Base-by-base conservation (phyloP, 2,888 invertebrate species). In the Spicauda simplicius region DNA sequence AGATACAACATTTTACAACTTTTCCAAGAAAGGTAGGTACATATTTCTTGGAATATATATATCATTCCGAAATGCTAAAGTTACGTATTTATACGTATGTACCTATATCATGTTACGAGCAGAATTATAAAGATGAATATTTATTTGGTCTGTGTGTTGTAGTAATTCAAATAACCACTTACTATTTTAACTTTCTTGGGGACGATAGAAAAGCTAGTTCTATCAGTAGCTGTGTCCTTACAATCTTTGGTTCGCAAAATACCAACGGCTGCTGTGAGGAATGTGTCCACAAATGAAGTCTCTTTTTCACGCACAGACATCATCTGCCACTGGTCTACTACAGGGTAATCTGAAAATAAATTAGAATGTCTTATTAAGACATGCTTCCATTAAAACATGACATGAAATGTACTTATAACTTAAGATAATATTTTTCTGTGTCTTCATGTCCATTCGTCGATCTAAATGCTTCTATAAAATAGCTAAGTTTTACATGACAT, bases 301-400 rank as follows among this genome's bases (percentile, higher is more conserved):
- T 97, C 97, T 81, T 97, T 97, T 80, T 97, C 97, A 59, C 96
- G 95, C 18, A 97, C 96, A 55, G 94, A 94, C 90, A 97, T 96
- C 82, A 97, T 96, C 69, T 96, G 95, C 97, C 97, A 98, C 78
- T 96, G 95, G 69, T 96, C 95, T 81, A 96, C 97, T 56, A 95
- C 94, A 3, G 96, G 95, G 74, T 97, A 94, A 59, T 95, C 96
- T 94, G 85, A 33, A 80, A 81, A 68, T 56, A 16, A 33, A 10
- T 45, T 59, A 2, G 12, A n/a, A 70, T 68, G 19, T 33, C 16
- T 7, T 30, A n/a, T n/a, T n/a, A 50, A 25, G 5, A 25, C 25
- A 25, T 18, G 2, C 52, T 53, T 12, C 18, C 41, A 41, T 33
- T 8, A n/a, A n/a, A n/a, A n/a, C n/a, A n/a, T n/a, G n/a, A n/a